Evolutionary conservation across 2,797 vertebrate genomes (phyloP), one percentile per base, ranked within the genome.

Genomic region (Sus cebifrons): DNA sequence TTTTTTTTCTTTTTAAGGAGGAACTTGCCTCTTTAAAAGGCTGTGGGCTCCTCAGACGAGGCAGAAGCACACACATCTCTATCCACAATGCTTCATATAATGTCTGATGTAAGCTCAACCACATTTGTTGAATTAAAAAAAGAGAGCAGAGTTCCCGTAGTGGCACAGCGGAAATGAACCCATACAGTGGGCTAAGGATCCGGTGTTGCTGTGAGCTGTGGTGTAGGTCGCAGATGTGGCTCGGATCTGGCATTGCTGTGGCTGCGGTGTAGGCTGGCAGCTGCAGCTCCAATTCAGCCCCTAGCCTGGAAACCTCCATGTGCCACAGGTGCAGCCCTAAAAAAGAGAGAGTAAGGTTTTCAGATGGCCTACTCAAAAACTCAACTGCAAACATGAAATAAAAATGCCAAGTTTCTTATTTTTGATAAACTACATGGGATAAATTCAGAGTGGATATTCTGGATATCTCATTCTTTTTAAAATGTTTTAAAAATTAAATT

Each of bases 371-470:
- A 13, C 65, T 84, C n/a, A 16, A 88, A 91, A 93, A 75, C 9
- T 91, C 25, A 36, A 54, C 18, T 65, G 3, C 20, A 54, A 83
- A 44, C n/a, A 65, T 81, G 16, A 87, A 94, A 49, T 78, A 58
- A 79, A 96, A 91, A 86, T 65, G 10, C 15, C 18, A 86, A 16
- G 13, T 67, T 81, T 83, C 32, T 86, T 86, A 8, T 85, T 73
- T 83, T 87, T 82, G 64, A 20, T 92, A 49, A 92, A 88, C 58
- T 70, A 29, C 20, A 67, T 14, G 75, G 18, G 70, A 5, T 73
- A 65, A 92, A 56, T 82, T 84, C 16, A 75, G 0, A 79, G 7
- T 87, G 32, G n/a, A 36, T 7, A 82, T 95, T 27, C 49, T 89
- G 2, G 14, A 23, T 27, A 32, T 86, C 68, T 94, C 62, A 49